A percentile compares a stretch with the other conserved stretches of the same genome.
Evolutionary conservation across 2,888 invertebrate species (phyloP).

Genomic region (Eupithecia vulgata): DNA sequence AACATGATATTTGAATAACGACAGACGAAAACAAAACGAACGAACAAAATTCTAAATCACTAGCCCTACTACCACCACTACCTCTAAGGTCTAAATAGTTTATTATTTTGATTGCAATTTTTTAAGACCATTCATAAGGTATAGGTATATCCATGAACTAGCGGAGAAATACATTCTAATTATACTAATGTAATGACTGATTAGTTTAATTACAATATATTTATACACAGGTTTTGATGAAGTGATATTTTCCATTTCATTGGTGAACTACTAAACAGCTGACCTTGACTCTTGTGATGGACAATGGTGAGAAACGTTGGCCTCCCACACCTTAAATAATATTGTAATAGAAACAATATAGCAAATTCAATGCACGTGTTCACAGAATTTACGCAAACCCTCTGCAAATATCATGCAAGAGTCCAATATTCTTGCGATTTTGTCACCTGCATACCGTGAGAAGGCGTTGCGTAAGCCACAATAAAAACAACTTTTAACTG

Average conservation of each 20-base stretch:
- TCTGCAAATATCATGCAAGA: slow-evolving; percentile 8
- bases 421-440: slow-evolving; percentile 8
- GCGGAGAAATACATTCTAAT: too few species aligned
- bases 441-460: slow-evolving; percentile 16
- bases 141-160: too few species aligned
- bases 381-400: slow-evolving; percentile 7
- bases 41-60: not conserved
- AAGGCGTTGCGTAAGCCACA: slow-evolving; percentile 25
- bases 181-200: too few species aligned
- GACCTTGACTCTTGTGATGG: not conserved
- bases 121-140: too few species aligned
- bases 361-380: not conserved
- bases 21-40: too few species aligned
- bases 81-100: too few species aligned
- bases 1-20: not conserved
- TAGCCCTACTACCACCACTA: too few species aligned
- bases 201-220: too few species aligned
- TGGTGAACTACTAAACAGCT: not conserved
- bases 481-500: slow-evolving; percentile 5
- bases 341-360: not conserved
- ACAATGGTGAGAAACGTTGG: not conserved
- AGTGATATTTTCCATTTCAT: not conserved
- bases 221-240: too few species aligned
- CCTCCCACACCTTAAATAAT: not conserved
- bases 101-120: too few species aligned